A percentile compares a stretch with the other conserved stretches of the same genome.
phyloP scores from a whole-genome alignment of 2,113 vertebrate species.

The Anser cygnoides region DNA sequence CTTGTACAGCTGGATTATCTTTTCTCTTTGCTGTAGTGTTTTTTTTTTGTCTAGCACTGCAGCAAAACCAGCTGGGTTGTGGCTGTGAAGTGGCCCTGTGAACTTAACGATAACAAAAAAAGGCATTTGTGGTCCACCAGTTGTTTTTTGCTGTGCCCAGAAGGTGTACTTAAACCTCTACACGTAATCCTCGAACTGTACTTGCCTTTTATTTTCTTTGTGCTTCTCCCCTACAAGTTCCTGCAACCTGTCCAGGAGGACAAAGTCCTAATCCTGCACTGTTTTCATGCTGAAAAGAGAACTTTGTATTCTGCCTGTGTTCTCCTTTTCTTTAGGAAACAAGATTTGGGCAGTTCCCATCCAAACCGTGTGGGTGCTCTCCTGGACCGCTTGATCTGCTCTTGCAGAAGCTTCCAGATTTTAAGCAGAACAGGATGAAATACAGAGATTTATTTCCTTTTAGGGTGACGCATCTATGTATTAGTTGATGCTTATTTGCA shows the following conservation, averaged over 20 bases:
- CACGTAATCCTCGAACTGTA: neutral
- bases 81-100: fast-evolving
- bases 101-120: neutral
- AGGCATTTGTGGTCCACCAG: neutral
- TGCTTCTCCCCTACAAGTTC: neutral
- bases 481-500: neutral
- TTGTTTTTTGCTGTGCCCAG: neutral
- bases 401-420: neutral
- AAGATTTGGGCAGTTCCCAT: neutral
- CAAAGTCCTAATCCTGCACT: neutral
- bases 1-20: neutral
- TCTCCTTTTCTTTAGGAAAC: neutral
- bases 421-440: neutral
- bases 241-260: neutral
- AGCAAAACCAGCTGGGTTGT: neutral
- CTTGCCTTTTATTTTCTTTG: neutral
- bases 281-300: neutral
- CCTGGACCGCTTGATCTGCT: neutral
- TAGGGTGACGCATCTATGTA: neutral
- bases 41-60: neutral
- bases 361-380: neutral
- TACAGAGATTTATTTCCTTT: neutral
- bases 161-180: neutral
- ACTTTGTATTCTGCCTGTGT: fast-evolving
- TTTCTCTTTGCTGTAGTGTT: neutral